Base-by-base conservation (phyloP, 2,888 invertebrate species). In the Incurvaria masculella region DNA sequence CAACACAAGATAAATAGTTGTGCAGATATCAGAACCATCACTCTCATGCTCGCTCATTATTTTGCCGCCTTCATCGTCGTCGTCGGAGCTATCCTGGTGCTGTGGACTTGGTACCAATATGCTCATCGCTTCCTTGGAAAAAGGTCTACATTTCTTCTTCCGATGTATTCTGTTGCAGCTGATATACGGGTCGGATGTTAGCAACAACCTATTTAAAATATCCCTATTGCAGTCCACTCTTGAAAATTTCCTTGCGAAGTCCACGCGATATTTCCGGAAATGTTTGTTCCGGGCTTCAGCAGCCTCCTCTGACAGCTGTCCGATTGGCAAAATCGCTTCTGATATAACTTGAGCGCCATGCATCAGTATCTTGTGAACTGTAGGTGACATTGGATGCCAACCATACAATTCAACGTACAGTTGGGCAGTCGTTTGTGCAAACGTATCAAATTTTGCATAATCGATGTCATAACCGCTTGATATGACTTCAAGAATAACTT, bases 361-460 rank as follows among this genome's bases (percentile, higher is more conserved):
- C 6, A 55, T 51, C 45, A 59, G 47, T n/a, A 59, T 48, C 50
- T 59, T 60, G 41, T 59, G 60, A 42, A 61, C 48, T 11, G 58
- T 56, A 18, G 56, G 55, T 6, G 57, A 52, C 59, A 58, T 59
- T 2, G 54, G 55, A 44, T 58, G 50, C 58, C 59, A 60, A 11
- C 17, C 14, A 55, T 57, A 61, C 20, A 60, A 47, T 10, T 55
- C 14, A 6, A 60, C 54, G 51, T 59, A 58, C 8, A 55, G 44
- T 49, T 51, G 43, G 18, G 52, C 57, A n/a, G 54, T 55, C 2
- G 53, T 51, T 19, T 14, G 41, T 20, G 19, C 18, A 41, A 16
- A 41, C 21, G 21, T n/a, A 16, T 41, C 8, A 41, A 41, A 57
- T 41, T 49, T 46, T 49, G 50, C 44, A 21, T 49, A 40, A 33